phyloP scores from a whole-genome alignment of 30 jellyfish, hydroid and myxozoan genomes.

The Clytia hemisphaerica region DNA sequence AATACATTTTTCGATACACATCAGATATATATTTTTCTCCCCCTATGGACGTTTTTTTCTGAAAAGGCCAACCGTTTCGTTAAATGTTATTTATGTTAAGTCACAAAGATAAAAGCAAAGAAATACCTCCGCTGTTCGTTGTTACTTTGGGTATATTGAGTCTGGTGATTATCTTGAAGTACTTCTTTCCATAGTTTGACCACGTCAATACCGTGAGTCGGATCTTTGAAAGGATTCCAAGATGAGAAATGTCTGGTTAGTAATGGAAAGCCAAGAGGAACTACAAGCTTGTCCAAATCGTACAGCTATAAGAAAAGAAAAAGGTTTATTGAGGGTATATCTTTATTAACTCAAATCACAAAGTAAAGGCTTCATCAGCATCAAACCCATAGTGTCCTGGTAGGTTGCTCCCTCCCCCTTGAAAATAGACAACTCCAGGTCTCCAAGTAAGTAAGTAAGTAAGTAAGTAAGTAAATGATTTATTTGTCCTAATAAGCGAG shows the following conservation, averaged over 20 bases:
- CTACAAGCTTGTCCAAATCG: conserved; percentile 73
- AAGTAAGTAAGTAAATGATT: no score
- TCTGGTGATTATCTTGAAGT: conserved; percentile 56
- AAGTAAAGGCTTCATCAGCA: neutral
- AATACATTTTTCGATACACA: no score
- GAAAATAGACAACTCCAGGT: no score
- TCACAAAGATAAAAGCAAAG: neutral
- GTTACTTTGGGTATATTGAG: conserved; percentile 37
- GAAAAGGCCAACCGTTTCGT: no score
- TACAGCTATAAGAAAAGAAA: conserved; percentile 50
- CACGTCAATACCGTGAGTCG: conserved; percentile 84
- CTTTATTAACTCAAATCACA: neutral
- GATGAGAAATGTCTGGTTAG: conserved; percentile 64
- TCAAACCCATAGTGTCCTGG: no score
- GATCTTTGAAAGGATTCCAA: conserved; percentile 84
- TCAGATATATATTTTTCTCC: no score
- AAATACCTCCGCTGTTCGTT: conserved; percentile 54
- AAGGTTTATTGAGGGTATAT: neutral
- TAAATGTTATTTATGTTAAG: no score
- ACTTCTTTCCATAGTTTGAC: conserved; percentile 84
- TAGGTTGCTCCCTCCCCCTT: no score
- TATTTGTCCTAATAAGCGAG: no score
- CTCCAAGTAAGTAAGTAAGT: no score
- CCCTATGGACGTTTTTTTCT: no score
- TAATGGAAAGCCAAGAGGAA: conserved; percentile 95